Base-by-base conservation (phyloP, 2,888 invertebrate species). In the Machimus atricapillus region DNA sequence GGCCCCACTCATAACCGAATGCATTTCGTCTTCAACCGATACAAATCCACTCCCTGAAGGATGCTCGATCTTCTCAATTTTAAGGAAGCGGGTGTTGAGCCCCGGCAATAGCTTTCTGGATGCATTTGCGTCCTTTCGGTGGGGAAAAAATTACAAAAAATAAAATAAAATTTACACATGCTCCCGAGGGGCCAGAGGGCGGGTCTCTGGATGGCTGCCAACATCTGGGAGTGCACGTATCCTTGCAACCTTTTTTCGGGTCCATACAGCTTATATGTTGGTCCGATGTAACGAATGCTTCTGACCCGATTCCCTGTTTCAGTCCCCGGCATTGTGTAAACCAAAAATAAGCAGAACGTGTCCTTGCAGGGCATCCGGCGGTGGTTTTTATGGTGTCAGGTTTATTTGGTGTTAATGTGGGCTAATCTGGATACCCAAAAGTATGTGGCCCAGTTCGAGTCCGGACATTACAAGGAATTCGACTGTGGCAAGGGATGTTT, bases 401-500 rank as follows among this genome's bases (percentile, higher is more conserved):
- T 78, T 78, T 78, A 78, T 78, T 78, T 40, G 78, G 78, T 78
- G 78, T 78, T 78, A 78, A 78, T 78, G 78, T 14, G 46, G 43
- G 78, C 43, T 78, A 43, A 78, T 78, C 78, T 78, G 78, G 43
- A 78, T 43, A 78, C 14, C n/a, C 14, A 9, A 23, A 43, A 40
- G 78, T 43, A 40, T 78, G 19, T 66, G 23, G 66, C 27, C 23
- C 27, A 66, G 66, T 27, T 52, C 27, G 8, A 23, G 2, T 66
- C 66, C 66, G 66, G 66, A 23, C 27, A 66, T 66, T 52, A 19
- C 52, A 66, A 66, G 66, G 27, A 66, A 27, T 56, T 56, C 19
- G 19, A 19, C 66, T 66, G 27, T 66, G 12, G 66, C 66, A 66
- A 66, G 66, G 66, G 23, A 66, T 66, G 66, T 66, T 66, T 66